Conservation (phyloP, 2,113 vertebrate species). For the Corythornis cristatus region DNA sequence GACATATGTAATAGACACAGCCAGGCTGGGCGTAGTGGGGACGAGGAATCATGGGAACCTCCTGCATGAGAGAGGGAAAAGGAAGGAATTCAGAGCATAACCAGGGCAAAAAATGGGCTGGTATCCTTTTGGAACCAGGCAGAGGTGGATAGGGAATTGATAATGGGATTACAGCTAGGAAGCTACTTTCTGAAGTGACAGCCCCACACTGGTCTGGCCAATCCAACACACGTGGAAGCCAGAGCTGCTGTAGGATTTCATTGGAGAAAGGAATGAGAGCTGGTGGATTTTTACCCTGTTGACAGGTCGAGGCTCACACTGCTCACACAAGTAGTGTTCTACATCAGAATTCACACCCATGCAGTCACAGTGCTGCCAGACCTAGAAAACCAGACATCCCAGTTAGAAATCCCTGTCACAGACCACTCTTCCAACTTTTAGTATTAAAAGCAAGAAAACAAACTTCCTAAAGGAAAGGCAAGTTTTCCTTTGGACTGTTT, state of each 20-base stretch:
- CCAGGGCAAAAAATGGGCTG: not conserved
- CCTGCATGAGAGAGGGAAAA: slow-evolving; percentile 72
- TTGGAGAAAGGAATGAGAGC: not conserved
- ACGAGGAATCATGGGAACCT: slow-evolving; percentile 98
- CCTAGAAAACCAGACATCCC: slow-evolving; percentile 72
- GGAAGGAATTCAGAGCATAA: not conserved
- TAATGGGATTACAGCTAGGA: not conserved
- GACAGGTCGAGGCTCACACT: slow-evolving; percentile 90
- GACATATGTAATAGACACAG: slow-evolving; percentile 95
- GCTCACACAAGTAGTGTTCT: slow-evolving; percentile 96
- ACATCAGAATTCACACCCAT: slow-evolving; percentile 94
- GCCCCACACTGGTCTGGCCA: not conserved
- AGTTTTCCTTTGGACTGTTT: not conserved
- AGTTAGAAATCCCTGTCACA: not conserved
- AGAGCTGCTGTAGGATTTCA: not conserved
- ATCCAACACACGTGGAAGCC: not conserved
- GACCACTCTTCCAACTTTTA: not conserved
- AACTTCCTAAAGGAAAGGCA: not conserved
- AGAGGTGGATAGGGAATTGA: not conserved
- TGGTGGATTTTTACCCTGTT: slow-evolving; percentile 81
- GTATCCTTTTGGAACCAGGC: not conserved
- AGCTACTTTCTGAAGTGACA: not conserved
- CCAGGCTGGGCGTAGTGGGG: slow-evolving; percentile 94
- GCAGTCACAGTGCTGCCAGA: slow-evolving; percentile 99
- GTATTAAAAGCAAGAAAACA: not conserved